These are phyloP conservation scores for Sabatieria punctata DNA, from an alignment of 2,888 invertebrate genomes.

Conservation along the genomic window DNA sequence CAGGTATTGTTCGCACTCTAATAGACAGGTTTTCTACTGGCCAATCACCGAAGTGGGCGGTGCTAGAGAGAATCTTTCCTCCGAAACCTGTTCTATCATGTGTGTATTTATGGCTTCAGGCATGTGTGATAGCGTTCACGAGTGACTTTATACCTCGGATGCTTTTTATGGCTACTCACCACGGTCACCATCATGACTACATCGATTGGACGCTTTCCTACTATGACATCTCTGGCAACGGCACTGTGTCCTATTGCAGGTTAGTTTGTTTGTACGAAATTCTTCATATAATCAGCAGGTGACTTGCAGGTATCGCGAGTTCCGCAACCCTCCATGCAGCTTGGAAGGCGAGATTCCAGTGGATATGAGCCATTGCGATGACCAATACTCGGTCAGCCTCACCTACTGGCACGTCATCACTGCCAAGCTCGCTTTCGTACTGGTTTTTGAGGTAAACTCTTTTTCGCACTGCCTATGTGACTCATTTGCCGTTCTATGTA, in stretches of 20 bases:
- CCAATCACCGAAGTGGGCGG: no score
- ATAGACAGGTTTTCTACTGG: no score
- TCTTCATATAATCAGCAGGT: no score
- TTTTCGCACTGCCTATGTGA: no score
- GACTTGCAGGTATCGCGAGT: slow-evolving; percentile 60
- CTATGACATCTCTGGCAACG: slow-evolving; percentile 34
- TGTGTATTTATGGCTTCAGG: slow-evolving; percentile 45
- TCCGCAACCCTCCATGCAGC: slow-evolving; percentile 50
- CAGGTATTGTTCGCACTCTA: no score
- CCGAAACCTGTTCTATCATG: neutral
- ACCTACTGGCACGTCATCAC: slow-evolving; percentile 84
- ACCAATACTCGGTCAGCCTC: slow-evolving; percentile 45
- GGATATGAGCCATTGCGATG: slow-evolving; percentile 12
- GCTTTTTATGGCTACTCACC: slow-evolving; percentile 69
- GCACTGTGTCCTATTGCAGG: slow-evolving; percentile 31
- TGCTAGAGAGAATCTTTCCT: neutral
- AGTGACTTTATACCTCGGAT: slow-evolving; percentile 88
- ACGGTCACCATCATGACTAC: slow-evolving; percentile 57
- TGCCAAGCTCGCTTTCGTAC: slow-evolving; percentile 70
- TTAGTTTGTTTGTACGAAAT: neutral
- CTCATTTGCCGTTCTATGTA: no score
- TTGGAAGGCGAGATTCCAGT: slow-evolving; percentile 12
- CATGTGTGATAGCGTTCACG: slow-evolving; percentile 91
- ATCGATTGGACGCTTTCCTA: slow-evolving; percentile 48
- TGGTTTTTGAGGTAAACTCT: slow-evolving; percentile 81